Evolutionary conservation across 2,888 invertebrate species (phyloP).

Genomic region (Eristalis tenax): DNA sequence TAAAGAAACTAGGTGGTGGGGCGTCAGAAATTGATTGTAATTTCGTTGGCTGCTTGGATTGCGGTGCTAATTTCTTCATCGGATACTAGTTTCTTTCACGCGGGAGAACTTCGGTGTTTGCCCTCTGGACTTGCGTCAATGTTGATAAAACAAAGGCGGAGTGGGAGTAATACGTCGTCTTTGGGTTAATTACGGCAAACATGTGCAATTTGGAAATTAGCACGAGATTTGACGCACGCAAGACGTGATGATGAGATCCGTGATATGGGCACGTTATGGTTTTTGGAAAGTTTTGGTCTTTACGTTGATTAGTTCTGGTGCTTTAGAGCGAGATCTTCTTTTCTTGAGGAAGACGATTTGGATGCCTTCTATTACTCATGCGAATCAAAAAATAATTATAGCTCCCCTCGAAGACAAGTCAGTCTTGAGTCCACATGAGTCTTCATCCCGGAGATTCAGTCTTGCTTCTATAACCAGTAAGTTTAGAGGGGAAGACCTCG

Average conservation of each 20-base stretch:
- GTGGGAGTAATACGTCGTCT: neutral
- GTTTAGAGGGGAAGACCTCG: too few relatives aligned
- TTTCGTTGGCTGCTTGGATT: neutral
- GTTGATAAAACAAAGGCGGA: constrained; percentile 7
- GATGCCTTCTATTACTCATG: too few relatives aligned
- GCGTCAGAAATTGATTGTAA: neutral
- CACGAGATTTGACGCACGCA: neutral
- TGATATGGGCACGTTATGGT: neutral
- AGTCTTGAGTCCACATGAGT: too few relatives aligned
- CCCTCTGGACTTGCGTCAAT: constrained; percentile 10
- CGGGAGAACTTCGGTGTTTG: neutral
- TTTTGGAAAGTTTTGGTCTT: neutral
- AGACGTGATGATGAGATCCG: neutral
- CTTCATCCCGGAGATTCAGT: too few relatives aligned
- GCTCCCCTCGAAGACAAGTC: too few relatives aligned
- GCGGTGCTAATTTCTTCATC: constrained; percentile 7
- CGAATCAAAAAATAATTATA: too few relatives aligned
- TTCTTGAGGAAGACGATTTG: too few relatives aligned
- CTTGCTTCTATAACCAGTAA: too few relatives aligned
- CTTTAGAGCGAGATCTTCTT: too few relatives aligned
- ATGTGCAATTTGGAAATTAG: constrained; percentile 13
- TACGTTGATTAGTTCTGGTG: too few relatives aligned
- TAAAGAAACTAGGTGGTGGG: neutral
- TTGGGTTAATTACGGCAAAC: neutral
- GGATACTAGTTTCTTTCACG: neutral